Conservation (phyloP, 2,888 invertebrate species). For the Lochmaea capreae region DNA sequence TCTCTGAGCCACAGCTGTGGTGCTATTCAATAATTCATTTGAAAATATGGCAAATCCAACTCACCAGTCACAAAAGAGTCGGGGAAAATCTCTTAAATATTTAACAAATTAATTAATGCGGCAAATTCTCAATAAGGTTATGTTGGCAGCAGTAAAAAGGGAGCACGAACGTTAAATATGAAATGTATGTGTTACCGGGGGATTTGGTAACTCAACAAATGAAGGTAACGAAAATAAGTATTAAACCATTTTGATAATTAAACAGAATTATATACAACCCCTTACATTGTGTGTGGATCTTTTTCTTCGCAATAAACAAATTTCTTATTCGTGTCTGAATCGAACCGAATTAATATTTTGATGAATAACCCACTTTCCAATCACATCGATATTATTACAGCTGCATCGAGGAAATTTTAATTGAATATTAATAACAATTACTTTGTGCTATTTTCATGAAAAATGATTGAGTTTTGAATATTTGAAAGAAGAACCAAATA, state of each 20-base stretch:
- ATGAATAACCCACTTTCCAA: constrained; percentile 28
- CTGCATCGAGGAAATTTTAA: neutral
- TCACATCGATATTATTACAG: neutral
- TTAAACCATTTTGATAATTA: neutral
- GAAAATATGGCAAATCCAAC: constrained; percentile 6
- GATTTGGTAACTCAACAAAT: constrained; percentile 1
- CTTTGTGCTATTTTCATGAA: neutral
- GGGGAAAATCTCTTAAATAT: constrained; percentile 7
- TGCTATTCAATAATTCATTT: constrained; percentile 5
- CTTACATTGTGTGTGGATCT: constrained; percentile 4
- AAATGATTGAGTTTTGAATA: neutral
- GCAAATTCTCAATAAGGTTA: neutral
- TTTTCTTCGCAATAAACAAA: constrained; percentile 18
- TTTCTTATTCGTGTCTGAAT: constrained; percentile 19
- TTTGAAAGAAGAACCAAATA: neutral
- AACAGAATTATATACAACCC: neutral
- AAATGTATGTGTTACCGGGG: constrained; percentile 6
- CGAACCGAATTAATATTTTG: constrained; percentile 29
- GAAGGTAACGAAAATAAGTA: neutral
- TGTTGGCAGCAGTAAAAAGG: constrained; percentile 1
- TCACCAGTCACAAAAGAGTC: neutral
- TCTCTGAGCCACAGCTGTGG: constrained; percentile 4
- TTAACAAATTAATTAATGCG: constrained; percentile 12
- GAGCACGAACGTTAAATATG: constrained; percentile 3
- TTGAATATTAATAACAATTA: neutral